Conservation (phyloP, 2,113 vertebrate species). For the Hylia prasina region DNA sequence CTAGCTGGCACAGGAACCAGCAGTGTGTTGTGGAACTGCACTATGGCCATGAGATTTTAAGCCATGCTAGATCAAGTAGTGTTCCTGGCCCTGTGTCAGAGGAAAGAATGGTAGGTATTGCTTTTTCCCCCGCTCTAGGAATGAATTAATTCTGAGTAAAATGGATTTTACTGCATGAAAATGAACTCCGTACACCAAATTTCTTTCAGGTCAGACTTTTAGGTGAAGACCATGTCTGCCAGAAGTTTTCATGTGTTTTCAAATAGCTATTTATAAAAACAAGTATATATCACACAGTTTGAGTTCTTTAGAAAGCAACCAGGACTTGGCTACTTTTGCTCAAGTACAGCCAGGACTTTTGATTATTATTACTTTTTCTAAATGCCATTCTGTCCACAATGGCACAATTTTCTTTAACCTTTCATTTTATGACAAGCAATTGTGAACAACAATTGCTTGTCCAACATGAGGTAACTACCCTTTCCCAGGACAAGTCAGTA, state of each 20-base stretch:
- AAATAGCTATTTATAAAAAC: not conserved
- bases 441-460: not conserved
- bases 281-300: not conserved
- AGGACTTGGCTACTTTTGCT: not conserved
- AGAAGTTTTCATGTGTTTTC: not conserved
- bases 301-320: not conserved
- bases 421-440: constrained; percentile 13
- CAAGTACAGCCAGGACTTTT: not conserved
- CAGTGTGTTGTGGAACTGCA: not conserved
- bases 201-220: not conserved
- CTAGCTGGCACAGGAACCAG: not conserved
- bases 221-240: not conserved
- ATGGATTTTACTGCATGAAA: not conserved
- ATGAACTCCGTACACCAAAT: not conserved
- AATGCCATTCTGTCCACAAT: not conserved
- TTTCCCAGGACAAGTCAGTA: not conserved
- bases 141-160: not conserved
- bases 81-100: not conserved
- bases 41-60: not conserved
- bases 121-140: not conserved
- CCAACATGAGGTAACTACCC: not conserved
- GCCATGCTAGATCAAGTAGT: not conserved
- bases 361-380: not conserved
- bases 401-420: constrained; percentile 12
- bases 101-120: not conserved